phyloP scores from a whole-genome alignment of 2,888 invertebrate species.

The Drosophila cognata region DNA sequence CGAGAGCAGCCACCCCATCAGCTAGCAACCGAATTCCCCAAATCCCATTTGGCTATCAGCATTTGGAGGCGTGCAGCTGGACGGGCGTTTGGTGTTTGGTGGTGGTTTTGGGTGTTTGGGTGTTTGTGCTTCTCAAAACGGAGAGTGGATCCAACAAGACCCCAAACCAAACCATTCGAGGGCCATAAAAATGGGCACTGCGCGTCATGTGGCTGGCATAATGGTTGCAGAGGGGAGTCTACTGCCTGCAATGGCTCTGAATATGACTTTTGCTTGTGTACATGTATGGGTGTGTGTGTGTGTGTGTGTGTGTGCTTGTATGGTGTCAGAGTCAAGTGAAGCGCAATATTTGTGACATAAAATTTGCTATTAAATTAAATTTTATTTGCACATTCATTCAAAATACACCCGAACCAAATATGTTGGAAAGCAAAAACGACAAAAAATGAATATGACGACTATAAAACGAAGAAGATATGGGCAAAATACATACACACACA shows the following conservation, averaged over 20 bases:
- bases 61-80: conserved; percentile 18
- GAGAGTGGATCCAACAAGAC: conserved; percentile 27
- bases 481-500: neutral
- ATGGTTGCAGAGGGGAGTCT: neutral
- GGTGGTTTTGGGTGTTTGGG: neutral
- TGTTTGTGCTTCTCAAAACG: conserved; percentile 39
- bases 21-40: conserved; percentile 60
- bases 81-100: neutral
- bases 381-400: conserved; percentile 80
- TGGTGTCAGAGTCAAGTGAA: conserved; percentile 48
- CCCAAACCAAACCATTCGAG: conserved; percentile 46
- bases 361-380: conserved; percentile 79
- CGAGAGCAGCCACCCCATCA: neutral
- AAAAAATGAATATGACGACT: conserved; percentile 14
- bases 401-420: conserved; percentile 52
- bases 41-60: conserved; percentile 78
- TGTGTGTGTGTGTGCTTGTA: neutral
- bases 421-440: conserved; percentile 11
- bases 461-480: neutral
- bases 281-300: neutral
- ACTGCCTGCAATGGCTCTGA: neutral
- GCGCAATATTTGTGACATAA: conserved; percentile 77
- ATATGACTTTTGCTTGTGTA: neutral
- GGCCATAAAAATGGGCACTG: conserved; percentile 63
- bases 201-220: conserved; percentile 16